Percentiles rank a stretch among this genome's conserved stretches.
phyloP scores from a whole-genome alignment of 2,797 vertebrate genomes.

The Paedocypris micromegethes region DNA sequence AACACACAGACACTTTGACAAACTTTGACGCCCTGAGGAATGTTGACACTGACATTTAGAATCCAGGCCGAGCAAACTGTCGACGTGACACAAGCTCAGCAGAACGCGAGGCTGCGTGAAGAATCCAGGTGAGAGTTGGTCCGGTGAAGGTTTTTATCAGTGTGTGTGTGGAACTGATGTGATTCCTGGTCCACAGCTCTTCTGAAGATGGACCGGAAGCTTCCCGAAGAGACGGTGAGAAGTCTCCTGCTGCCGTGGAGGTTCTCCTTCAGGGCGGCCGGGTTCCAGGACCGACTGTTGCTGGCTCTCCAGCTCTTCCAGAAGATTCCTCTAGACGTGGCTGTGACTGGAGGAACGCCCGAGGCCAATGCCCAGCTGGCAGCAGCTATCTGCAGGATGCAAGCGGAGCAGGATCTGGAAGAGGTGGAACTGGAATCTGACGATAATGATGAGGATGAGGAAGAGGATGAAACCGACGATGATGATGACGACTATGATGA shows the following conservation, averaged over 20 bases:
- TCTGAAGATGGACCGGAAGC: constrained; percentile 41
- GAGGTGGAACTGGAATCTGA: constrained; percentile 23
- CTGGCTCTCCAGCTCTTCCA: constrained; percentile 45
- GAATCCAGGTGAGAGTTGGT: constrained; percentile 2
- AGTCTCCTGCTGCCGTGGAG: constrained; percentile 46
- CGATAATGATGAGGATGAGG: constrained; percentile 11
- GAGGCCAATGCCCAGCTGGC: constrained; percentile 35
- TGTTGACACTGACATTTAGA: constrained; percentile 29
- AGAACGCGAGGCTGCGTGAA: background rate
- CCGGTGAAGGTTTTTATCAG: too few species aligned
- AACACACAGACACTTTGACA: constrained; percentile 9
- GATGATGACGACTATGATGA: constrained; percentile 1
- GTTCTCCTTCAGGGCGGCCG: constrained; percentile 33
- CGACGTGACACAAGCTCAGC: constrained; percentile 17
- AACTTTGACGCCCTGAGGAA: constrained; percentile 43
- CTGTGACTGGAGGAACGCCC: constrained; percentile 47
- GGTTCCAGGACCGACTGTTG: constrained; percentile 42
- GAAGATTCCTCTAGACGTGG: constrained; percentile 45
- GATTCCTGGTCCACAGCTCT: too few species aligned
- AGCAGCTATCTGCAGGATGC: constrained; percentile 32
- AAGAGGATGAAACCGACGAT: constrained; percentile 2
- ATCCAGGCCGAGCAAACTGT: constrained; percentile 30
- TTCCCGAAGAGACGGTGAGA: constrained; percentile 44
- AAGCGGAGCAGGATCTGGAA: background rate
- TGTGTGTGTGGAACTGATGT: too few species aligned